These are phyloP conservation scores for Pitta sordida DNA, from an alignment of 2,113 vertebrate genomes.

Conservation along the genomic window DNA sequence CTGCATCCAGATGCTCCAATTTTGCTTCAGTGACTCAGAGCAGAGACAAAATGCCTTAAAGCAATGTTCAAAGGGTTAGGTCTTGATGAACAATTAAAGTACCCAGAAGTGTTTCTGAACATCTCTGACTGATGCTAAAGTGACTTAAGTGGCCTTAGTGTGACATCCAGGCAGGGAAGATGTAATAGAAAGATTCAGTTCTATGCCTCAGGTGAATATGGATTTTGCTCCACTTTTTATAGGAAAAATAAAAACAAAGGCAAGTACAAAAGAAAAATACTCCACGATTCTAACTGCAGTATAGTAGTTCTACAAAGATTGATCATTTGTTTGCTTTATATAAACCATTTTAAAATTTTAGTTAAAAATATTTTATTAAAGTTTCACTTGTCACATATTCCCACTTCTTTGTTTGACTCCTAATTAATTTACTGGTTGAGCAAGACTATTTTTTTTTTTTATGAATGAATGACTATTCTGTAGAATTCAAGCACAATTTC, in stretches of 20 bases:
- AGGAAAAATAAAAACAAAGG: neutral
- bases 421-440: neutral
- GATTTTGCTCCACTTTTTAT: neutral
- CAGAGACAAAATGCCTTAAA: constrained; percentile 42
- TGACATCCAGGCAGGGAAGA: neutral
- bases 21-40: constrained; percentile 68
- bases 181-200: neutral
- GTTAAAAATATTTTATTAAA: neutral
- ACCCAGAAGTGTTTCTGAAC: neutral
- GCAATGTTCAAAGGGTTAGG: neutral
- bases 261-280: neutral
- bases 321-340: neutral
- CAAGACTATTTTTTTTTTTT: neutral
- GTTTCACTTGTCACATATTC: neutral
- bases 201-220: neutral
- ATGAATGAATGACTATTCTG: neutral
- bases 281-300: neutral
- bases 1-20: constrained; percentile 62
- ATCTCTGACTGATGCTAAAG: constrained; percentile 12
- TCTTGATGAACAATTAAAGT: constrained; percentile 25
- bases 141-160: neutral
- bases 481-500: neutral
- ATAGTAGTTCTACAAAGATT: neutral
- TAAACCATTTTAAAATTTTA: neutral
- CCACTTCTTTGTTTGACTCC: neutral